Conservation (phyloP, 2,888 invertebrate genomes). For the Drosophila aldrichi region DNA sequence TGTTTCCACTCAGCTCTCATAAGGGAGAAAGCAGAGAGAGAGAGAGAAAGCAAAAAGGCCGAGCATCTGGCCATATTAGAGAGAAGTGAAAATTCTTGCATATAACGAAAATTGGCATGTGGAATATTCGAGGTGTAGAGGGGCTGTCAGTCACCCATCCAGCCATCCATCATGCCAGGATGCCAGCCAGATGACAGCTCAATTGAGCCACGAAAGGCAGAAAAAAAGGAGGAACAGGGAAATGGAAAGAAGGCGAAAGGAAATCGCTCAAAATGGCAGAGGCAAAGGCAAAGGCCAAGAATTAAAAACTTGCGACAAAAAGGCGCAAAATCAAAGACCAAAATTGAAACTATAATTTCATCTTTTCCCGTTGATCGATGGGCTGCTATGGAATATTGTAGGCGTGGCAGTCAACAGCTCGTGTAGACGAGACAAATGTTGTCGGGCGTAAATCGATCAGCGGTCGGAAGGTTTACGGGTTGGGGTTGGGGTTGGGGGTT, state of each 20-base stretch:
- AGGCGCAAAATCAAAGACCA: slow-evolving; percentile 13
- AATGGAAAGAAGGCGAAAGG: slow-evolving; percentile 35
- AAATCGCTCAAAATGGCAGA: slow-evolving; percentile 55
- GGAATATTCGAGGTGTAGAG: background rate
- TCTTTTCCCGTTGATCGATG: slow-evolving; percentile 2
- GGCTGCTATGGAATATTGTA: background rate
- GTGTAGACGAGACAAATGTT: slow-evolving; percentile 27
- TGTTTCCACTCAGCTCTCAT: slow-evolving; percentile 30
- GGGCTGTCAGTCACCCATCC: background rate
- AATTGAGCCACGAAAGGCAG: slow-evolving; percentile 51
- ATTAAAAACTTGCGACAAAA: slow-evolving; percentile 49
- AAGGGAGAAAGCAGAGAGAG: background rate
- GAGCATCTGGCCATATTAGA: slow-evolving; percentile 26
- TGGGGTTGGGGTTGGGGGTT: background rate
- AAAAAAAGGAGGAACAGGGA: slow-evolving; percentile 19
- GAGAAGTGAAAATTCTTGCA: slow-evolving; percentile 16
- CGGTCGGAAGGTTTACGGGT: background rate
- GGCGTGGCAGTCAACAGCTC: slow-evolving; percentile 37
- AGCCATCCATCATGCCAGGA: slow-evolving; percentile 29
- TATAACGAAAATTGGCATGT: slow-evolving; percentile 7
- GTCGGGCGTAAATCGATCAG: slow-evolving; percentile 51
- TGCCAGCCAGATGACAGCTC: slow-evolving; percentile 58
- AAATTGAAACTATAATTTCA: slow-evolving; percentile 10
- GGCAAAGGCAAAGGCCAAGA: slow-evolving; percentile 60
- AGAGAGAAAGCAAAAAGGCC: background rate